Conservation (phyloP, 2,797 vertebrate genomes). For the Hydrophis major region DNA sequence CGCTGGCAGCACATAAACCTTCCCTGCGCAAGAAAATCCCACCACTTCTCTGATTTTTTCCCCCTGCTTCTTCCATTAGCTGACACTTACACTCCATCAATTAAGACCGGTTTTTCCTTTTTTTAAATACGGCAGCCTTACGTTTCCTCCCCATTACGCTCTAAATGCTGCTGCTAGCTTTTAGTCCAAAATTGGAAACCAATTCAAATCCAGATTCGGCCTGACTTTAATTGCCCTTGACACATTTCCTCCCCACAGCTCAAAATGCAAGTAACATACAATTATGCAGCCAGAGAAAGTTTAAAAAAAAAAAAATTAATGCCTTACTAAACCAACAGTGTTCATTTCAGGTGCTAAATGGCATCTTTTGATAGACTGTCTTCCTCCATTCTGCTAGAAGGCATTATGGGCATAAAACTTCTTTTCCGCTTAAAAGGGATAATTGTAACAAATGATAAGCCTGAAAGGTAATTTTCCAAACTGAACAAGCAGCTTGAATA, state of each 20-base stretch:
- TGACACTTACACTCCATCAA: neutral
- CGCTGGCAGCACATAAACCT: neutral
- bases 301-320: neutral
- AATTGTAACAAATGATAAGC: neutral
- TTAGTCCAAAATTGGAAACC: neutral
- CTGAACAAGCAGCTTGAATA: neutral
- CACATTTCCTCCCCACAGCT: neutral
- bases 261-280: conserved; percentile 1
- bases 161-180: neutral
- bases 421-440: neutral
- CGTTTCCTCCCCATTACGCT: neutral
- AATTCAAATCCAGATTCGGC: neutral
- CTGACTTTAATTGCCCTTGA: conserved; percentile 27
- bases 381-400: neutral
- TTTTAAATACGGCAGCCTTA: neutral
- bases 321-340: neutral
- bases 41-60: neutral
- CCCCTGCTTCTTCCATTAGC: neutral
- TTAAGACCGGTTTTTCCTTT: neutral
- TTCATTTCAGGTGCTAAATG: conserved; percentile 6
- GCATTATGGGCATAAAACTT: neutral
- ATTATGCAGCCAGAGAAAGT: conserved; percentile 4
- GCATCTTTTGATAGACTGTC: neutral
- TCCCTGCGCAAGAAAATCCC: neutral
- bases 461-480: neutral